Conservation (phyloP, 2,113 vertebrate genomes). For the Bufo gargarizans region DNA sequence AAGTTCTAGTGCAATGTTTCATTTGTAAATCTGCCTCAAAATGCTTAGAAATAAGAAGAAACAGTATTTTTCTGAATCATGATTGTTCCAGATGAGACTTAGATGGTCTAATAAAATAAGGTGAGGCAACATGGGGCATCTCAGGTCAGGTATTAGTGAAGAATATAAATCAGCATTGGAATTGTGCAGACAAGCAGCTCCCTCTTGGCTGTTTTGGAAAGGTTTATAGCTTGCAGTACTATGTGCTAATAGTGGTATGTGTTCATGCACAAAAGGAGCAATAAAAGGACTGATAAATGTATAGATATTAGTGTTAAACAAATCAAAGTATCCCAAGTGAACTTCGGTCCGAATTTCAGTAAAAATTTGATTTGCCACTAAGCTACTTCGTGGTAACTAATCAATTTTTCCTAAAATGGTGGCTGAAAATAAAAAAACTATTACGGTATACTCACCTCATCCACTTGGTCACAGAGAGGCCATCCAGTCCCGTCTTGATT, state of each 20-base stretch:
- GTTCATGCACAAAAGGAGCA: neutral
- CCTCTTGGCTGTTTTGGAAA: neutral
- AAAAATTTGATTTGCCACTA: no score
- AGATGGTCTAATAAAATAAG: neutral
- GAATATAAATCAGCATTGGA: neutral
- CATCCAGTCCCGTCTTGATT: no score
- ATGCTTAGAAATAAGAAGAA: constrained; percentile 5
- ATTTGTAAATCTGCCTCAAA: constrained; percentile 4
- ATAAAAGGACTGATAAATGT: no score
- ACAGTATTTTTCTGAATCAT: neutral
- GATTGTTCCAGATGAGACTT: neutral
- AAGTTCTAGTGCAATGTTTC: neutral
- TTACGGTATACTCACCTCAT: no score
- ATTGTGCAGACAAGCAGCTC: constrained; percentile 17
- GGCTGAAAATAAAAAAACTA: no score
- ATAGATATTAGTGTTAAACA: no score
- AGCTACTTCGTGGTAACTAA: no score
- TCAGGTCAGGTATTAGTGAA: constrained; percentile 31
- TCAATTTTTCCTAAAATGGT: no score
- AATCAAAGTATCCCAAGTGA: no score
- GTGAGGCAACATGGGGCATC: constrained; percentile 26
- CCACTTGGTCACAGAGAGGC: no score
- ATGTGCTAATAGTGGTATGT: neutral
- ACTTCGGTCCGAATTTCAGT: no score
- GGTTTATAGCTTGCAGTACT: neutral